phyloP scores from a whole-genome alignment of 2,888 invertebrate species.

The Drosophila mulleri region DNA sequence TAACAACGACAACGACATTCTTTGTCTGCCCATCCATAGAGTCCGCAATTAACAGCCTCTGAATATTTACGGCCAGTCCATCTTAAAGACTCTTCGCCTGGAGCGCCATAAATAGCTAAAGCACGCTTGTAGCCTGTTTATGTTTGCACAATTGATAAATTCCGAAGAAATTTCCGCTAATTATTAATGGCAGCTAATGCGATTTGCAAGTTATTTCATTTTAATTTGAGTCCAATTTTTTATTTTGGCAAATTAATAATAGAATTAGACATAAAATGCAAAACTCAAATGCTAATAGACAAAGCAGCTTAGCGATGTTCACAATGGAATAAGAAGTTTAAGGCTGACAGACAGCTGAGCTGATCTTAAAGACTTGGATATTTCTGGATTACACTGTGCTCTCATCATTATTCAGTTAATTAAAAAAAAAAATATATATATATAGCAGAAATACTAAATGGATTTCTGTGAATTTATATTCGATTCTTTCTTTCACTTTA shows the following conservation, averaged over 20 bases:
- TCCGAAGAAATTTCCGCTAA: background rate
- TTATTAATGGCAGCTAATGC: background rate
- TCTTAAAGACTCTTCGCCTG: slow-evolving; percentile 8
- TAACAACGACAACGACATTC: slow-evolving; percentile 15
- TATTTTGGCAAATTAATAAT: background rate
- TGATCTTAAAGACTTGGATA: background rate
- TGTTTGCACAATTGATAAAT: slow-evolving; percentile 2
- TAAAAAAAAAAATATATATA: too few species aligned
- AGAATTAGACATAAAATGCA: background rate
- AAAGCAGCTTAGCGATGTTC: background rate
- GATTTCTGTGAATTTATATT: too few species aligned
- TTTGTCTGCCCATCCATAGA: slow-evolving; percentile 10
- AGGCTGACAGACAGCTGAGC: background rate
- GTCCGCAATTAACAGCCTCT: slow-evolving; percentile 65
- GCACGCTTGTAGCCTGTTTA: slow-evolving; percentile 1
- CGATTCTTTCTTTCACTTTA: too few species aligned
- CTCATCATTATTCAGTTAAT: too few species aligned
- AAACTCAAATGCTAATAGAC: background rate
- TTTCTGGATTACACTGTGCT: too few species aligned
- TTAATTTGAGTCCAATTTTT: background rate
- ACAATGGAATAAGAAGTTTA: too few species aligned
- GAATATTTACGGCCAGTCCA: slow-evolving; percentile 62
- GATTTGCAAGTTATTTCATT: slow-evolving; percentile 9
- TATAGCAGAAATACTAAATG: too few species aligned
- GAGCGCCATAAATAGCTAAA: slow-evolving; percentile 38